phyloP scores from a whole-genome alignment of 2,797 vertebrate genomes.

The Phalanger gymnotis region DNA sequence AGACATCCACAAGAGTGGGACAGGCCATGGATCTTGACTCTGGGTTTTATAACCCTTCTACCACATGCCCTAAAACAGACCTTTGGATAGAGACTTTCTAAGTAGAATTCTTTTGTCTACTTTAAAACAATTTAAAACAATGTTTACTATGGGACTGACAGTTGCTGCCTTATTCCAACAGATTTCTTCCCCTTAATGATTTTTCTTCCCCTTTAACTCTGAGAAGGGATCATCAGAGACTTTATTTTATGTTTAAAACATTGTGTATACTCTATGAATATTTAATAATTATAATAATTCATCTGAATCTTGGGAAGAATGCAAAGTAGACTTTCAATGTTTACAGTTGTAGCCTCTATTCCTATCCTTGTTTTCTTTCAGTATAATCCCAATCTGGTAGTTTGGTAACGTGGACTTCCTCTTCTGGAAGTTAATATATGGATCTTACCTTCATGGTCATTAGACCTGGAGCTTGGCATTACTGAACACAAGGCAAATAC shows the following conservation, averaged over 20 bases:
- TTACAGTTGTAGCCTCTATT: neutral
- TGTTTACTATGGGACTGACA: neutral
- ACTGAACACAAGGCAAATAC: neutral
- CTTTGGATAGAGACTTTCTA: conserved; percentile 3
- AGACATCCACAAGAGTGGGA: neutral
- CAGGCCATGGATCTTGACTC: neutral
- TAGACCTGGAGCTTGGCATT: neutral
- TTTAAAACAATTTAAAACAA: conserved; percentile 26
- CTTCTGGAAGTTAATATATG: neutral
- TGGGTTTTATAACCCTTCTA: neutral
- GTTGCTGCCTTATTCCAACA: neutral
- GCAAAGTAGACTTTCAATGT: neutral
- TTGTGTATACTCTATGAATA: neutral
- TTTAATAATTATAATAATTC: neutral
- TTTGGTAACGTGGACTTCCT: neutral
- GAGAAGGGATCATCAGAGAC: neutral
- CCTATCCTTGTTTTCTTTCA: conserved; percentile 6
- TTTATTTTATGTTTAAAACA: conserved; percentile 17
- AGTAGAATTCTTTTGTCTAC: neutral
- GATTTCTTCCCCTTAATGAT: conserved; percentile 29
- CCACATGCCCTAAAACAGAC: neutral
- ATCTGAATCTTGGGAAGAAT: neutral
- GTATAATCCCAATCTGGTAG: neutral
- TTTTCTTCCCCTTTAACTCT: conserved; percentile 37
- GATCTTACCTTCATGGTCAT: neutral